These are phyloP conservation scores for Cliona cf. orientalis DNA, from an alignment of 37 sponge, comb jelly and placozoan species.

Conservation along the genomic window DNA sequence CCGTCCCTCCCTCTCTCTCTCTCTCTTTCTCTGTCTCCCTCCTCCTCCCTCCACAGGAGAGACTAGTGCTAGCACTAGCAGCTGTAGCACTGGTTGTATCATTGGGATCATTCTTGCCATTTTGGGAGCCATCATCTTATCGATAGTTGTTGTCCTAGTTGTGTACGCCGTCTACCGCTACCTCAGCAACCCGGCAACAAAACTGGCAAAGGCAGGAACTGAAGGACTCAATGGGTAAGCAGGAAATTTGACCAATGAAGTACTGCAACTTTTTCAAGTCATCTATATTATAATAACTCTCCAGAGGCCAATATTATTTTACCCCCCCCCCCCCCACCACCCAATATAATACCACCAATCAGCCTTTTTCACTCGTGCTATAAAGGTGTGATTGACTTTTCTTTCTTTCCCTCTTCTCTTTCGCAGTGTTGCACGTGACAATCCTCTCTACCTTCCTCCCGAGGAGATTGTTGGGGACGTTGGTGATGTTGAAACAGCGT, in stretches of 20 bases:
- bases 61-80: too few relatives aligned
- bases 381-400: neutral
- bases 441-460: constrained; percentile 35
- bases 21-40: too few relatives aligned
- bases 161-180: constrained; percentile 1
- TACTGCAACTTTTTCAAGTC: too few relatives aligned
- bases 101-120: neutral
- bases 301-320: too few relatives aligned
- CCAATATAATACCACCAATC: too few relatives aligned
- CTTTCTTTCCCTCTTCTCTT: neutral
- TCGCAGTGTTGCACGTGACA: constrained; percentile 30
- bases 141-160: neutral
- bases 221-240: constrained; percentile 32
- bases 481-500: neutral
- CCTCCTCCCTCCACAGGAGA: too few relatives aligned
- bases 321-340: too few relatives aligned
- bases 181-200: neutral
- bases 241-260: neutral
- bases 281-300: too few relatives aligned
- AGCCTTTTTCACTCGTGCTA: too few relatives aligned
- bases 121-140: constrained; percentile 5
- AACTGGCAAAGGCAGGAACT: neutral
- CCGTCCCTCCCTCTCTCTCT: too few relatives aligned
- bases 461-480: neutral
- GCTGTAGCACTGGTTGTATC: constrained; percentile 5